These are phyloP conservation scores for Bos indicus DNA, from an alignment of 2,113 vertebrate genomes.

Conservation along the genomic window DNA sequence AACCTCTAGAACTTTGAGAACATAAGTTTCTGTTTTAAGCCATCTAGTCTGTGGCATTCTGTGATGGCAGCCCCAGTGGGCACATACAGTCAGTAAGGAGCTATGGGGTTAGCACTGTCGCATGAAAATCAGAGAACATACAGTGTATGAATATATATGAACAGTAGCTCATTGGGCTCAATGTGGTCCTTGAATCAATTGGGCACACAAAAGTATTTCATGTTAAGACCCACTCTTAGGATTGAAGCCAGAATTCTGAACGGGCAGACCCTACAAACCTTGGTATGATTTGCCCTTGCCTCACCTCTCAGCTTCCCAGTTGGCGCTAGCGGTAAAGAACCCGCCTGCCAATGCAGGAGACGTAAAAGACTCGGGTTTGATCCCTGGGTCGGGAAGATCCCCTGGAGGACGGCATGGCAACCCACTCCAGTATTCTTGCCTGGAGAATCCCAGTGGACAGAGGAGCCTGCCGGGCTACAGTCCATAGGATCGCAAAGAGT, in stretches of 20 bases:
- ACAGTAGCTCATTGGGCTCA: background rate
- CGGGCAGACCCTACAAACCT: background rate
- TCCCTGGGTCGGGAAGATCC: background rate
- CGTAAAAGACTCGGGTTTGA: background rate
- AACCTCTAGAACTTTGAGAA: background rate
- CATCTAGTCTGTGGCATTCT: background rate
- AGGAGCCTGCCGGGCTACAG: background rate
- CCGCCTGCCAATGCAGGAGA: background rate
- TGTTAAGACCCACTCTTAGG: background rate
- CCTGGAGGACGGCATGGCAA: background rate
- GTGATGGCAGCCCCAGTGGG: background rate
- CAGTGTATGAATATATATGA: background rate
- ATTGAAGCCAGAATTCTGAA: background rate
- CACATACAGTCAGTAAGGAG: background rate
- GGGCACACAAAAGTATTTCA: background rate
- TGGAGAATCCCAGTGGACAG: background rate
- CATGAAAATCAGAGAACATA: background rate
- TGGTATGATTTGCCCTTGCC: background rate
- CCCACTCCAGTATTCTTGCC: background rate
- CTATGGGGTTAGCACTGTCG: background rate
- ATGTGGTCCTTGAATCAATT: background rate
- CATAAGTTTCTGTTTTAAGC: background rate
- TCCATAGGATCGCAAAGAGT: background rate
- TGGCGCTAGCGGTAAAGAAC: background rate
- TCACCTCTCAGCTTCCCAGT: background rate